These are phyloP conservation scores for Nasonia vitripennis DNA, from an alignment of 1,140 invertebrate species.

Conservation along the genomic window DNA sequence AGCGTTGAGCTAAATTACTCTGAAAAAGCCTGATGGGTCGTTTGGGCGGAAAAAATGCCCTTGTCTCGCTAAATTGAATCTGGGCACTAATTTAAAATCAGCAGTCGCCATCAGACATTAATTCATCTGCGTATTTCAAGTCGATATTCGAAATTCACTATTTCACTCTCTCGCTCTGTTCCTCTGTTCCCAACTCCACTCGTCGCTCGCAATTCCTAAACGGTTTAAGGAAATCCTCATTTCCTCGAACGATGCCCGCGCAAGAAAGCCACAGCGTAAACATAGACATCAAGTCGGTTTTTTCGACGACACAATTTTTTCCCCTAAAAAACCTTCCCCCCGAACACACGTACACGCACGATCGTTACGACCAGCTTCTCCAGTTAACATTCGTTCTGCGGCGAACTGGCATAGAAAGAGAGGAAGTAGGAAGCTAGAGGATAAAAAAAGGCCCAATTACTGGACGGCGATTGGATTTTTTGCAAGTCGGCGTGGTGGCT, in stretches of 20 bases:
- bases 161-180: neutral
- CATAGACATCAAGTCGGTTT: neutral
- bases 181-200: neutral
- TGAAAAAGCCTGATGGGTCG: neutral
- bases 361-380: neutral
- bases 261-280: neutral
- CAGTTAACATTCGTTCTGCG: conserved; percentile 28
- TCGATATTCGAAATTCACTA: neutral
- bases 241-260: neutral
- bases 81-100: no score
- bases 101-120: no score
- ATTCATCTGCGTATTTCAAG: no score
- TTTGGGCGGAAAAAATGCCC: neutral
- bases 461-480: conserved; percentile 29
- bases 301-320: neutral
- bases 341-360: neutral
- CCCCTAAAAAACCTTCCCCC: neutral
- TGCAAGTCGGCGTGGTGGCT: neutral
- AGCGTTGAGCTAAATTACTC: neutral
- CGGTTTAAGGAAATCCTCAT: neutral
- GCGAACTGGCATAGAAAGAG: neutral
- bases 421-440: neutral
- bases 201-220: neutral
- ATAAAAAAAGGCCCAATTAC: conserved; percentile 32
- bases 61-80: no score